These are phyloP conservation scores for Pogonomyrmex barbatus DNA, from an alignment of 1,140 invertebrate genomes.

Conservation along the genomic window DNA sequence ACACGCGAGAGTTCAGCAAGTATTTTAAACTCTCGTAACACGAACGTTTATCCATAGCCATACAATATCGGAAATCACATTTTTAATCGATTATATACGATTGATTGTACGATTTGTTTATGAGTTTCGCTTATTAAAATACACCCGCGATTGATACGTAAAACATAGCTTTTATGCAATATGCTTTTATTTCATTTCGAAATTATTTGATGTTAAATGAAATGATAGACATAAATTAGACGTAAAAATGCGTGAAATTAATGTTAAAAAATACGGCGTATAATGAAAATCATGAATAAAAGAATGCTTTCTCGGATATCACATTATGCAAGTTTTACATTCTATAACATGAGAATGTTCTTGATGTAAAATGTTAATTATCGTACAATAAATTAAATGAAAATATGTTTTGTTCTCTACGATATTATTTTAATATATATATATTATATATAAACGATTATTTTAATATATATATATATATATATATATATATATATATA, in stretches of 20 bases:
- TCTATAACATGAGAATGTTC: background rate
- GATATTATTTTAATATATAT: background rate
- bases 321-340: background rate
- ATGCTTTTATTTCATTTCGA: background rate
- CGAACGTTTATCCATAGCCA: conserved; percentile 33
- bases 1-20: background rate
- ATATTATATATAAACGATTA: no score
- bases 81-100: conserved; percentile 17
- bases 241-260: background rate
- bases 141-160: background rate
- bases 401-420: background rate
- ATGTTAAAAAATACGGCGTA: background rate
- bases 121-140: conserved; percentile 14
- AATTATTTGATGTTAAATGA: conserved; percentile 3
- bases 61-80: conserved; percentile 34
- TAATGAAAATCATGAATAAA: background rate
- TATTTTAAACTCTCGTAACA: conserved; percentile 9
- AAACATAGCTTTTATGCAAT: background rate
- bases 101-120: conserved; percentile 10
- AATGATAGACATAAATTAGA: background rate
- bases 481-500: no score
- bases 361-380: conserved; percentile 24
- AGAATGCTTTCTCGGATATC: background rate
- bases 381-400: background rate
- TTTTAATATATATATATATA: no score